A percentile compares a stretch with the other conserved stretches of the same genome.
These are phyloP conservation scores for Tetranychus cinnabarinus DNA, from an alignment of 1,140 invertebrate species.

Conservation along the genomic window DNA sequence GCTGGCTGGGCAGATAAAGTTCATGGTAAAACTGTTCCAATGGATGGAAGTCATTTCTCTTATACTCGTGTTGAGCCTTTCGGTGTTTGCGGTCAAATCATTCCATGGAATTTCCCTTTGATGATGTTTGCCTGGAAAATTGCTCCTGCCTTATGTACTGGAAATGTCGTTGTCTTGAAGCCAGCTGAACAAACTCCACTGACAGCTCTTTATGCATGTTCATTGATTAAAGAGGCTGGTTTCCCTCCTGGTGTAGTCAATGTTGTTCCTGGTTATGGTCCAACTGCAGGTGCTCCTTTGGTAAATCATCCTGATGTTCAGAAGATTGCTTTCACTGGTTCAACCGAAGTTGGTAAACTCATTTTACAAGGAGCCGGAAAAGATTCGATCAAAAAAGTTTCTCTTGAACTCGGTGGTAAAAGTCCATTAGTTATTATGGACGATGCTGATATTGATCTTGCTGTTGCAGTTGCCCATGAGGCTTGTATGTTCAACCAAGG, in stretches of 20 bases:
- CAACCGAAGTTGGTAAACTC: constrained; percentile 37
- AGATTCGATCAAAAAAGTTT: constrained; percentile 56
- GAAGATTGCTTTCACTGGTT: constrained; percentile 63
- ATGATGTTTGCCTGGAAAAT: constrained; percentile 22
- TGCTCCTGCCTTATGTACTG: constrained; percentile 27
- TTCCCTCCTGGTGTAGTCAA: constrained; percentile 14
- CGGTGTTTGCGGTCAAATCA: constrained; percentile 26
- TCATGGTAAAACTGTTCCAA: constrained; percentile 1
- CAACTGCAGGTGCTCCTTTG: constrained; percentile 9
- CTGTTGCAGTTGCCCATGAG: constrained; percentile 44
- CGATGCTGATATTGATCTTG: constrained; percentile 36
- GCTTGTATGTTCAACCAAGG: constrained; percentile 56
- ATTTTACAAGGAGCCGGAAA: constrained; percentile 45
- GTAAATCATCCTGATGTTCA: constrained; percentile 26
- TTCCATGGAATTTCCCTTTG: constrained; percentile 33
- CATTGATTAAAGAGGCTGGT: constrained; percentile 16
- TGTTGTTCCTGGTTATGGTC: constrained; percentile 3
- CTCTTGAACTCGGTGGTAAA: constrained; percentile 69
- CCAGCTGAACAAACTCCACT: constrained; percentile 32
- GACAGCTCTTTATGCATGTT: constrained; percentile 26
- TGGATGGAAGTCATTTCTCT: constrained; percentile 23
- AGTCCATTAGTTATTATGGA: constrained; percentile 19
- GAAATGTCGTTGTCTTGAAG: constrained; percentile 30
- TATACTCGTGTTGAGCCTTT: constrained; percentile 30
- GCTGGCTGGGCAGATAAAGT: constrained; percentile 70